Percentiles rank a stretch among this genome's conserved stretches.
These are phyloP conservation scores for Archocentrus centrarchus DNA, from an alignment of 2,113 vertebrate species.

Conservation along the genomic window DNA sequence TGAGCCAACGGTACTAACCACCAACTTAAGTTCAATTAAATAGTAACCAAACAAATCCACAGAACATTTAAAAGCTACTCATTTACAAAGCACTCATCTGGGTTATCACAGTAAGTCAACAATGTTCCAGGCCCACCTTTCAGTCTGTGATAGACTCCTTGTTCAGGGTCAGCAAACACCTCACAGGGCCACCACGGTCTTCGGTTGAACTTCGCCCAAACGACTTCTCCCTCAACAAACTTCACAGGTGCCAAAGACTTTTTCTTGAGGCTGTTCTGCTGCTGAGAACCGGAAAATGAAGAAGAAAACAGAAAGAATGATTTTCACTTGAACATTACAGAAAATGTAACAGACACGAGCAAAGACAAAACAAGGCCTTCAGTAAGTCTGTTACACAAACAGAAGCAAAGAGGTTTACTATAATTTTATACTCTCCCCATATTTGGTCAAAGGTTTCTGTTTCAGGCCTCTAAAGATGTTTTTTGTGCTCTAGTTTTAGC, in stretches of 20 bases:
- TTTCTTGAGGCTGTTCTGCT: constrained; percentile 84
- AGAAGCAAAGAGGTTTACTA: not conserved
- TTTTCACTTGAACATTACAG: not conserved
- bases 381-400: not conserved
- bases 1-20: not conserved
- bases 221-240: constrained; percentile 92
- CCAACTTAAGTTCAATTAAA: not conserved
- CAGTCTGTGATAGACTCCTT: constrained; percentile 89
- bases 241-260: constrained; percentile 85
- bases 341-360: not conserved
- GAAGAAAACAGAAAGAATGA: not conserved
- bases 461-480: not conserved
- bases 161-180: constrained; percentile 86
- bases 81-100: not conserved
- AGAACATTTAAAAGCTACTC: not conserved
- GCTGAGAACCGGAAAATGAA: constrained; percentile 46
- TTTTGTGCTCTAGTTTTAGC: not conserved
- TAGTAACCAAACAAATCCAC: not conserved
- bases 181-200: constrained; percentile 98
- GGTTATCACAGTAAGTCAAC: not conserved
- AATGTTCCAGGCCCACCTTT: constrained; percentile 85
- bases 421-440: not conserved
- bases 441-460: not conserved
- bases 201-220: constrained; percentile 97
- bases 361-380: not conserved